Base-by-base conservation (phyloP, 2,113 vertebrate genomes). In the Tachysurus vachellii region DNA sequence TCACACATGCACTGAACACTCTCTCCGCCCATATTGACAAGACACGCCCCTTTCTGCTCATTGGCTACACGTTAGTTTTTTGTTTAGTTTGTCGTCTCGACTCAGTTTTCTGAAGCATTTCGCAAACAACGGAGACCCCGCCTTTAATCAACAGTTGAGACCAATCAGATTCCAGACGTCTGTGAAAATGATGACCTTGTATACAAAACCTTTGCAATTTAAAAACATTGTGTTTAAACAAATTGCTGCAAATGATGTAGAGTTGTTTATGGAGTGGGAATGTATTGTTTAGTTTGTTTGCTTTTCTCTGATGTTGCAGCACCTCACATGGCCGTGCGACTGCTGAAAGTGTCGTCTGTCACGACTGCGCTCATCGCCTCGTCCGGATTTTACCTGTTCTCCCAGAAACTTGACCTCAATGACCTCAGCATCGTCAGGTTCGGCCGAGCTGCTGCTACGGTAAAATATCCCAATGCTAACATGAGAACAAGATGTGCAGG, bases 401-500 rank as follows among this genome's bases (percentile, higher is more conserved):
- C 88, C 86, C 94, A 92, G 84, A 95, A 93, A 80, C 88, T 97
- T 93, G 97, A 99, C 93, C 93, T 94, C 90, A 97, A 93, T 87
- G 97, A 99, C 91, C 95, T 98, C 87, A 98, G 97, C 17, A 86
- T 97, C 3, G 90, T 99, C 89, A 94, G 98, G 86, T 97, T 98
- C 57, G 96, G 97, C 87, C 95, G 97, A 93, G 97, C 98, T 14
- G 94, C 97, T 76, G 94, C 94, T 71, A 96, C 96, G 57, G 98
- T 99, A 95, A 96, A 96, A 73, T 44, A 64, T 54, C 3, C 36
- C 5, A 3, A 57, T 16, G 5, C 16, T 2, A 54, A 54, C 8
- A 11, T 36, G 36, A 36, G 36, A 36, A 36, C 36, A 13, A 28
- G 62, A 66, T n/a, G 23, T 36, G 36, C 36, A 13, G 12, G 62